Evolutionary conservation across 2,797 vertebrate genomes (phyloP), one percentile per base, ranked within the genome.

Genomic region (Pangasius macronema): DNA sequence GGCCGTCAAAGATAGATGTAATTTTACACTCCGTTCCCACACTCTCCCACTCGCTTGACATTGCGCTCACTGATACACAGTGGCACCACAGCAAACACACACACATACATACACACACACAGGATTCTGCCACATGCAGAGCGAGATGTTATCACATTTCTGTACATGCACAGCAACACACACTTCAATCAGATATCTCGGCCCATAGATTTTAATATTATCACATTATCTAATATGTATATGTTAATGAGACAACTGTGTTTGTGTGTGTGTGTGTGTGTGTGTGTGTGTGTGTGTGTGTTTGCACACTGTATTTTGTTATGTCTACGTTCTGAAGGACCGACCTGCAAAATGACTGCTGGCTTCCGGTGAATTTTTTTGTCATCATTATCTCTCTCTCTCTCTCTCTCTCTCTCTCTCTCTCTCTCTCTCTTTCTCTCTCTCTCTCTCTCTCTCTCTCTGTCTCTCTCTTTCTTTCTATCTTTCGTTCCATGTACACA

Each of bases 11-110:
- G 68, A 88, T 90, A 82, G 81, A 85, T 90, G 83, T 87, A 89
- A 91, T 91, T 91, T 87, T 90, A 89, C 88, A 91, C 88, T 53
- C 46, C 67, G 80, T 87, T 90, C 90, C 87, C 89, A 91, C 90
- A 89, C 84, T 86, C 89, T 88, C 91, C 89, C 87, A 90, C 91
- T 91, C 87, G 14, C 68, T 87, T 79, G 68, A 82, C 80, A 59
- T 39, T 86, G 51, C 49, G 55, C 86, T 75, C 49, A 8, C 68
- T 76, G 76, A 75, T 68, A 85, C 30, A 65, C 89, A 87, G 79
- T 57, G 5, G 65, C 68, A 6, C 57, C 63, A 51, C 82, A 87
- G 68, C 68, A 55, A 67, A 67, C 83, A 86, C 86, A 85, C 86
- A 85, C 65, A 81, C 42, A 76, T 85, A 80, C 59, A 33, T 49